A percentile compares a stretch with the other conserved stretches of the same genome.
Evolutionary conservation across 2,797 vertebrate species (phyloP).

Genomic region (Micromesistius poutassou): DNA sequence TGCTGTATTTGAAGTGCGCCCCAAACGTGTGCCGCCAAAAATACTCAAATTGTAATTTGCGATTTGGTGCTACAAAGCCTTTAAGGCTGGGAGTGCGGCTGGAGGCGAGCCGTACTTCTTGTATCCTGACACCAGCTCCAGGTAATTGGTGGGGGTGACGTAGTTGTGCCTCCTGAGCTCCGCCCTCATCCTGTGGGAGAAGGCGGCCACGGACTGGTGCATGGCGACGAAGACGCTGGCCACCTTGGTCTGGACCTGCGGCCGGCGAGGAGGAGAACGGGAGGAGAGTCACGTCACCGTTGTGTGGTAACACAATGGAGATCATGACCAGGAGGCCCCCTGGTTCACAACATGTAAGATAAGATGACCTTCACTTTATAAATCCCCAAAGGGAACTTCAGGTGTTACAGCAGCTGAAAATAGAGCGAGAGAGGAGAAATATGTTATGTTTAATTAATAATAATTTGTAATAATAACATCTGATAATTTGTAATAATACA

Average conservation of each 20-base stretch:
- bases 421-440: no score
- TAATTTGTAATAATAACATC: not conserved
- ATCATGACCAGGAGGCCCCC: no score
- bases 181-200: constrained; percentile 81
- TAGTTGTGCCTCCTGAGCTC: constrained; percentile 84
- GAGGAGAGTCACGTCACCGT: not conserved
- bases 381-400: no score
- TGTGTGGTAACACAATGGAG: no score
- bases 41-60: not conserved
- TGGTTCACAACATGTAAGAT: no score
- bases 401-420: no score
- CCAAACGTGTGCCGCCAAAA: not conserved
- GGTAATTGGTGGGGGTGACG: constrained; percentile 88
- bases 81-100: not conserved
- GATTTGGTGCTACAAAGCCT: not conserved
- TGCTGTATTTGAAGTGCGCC: no score
- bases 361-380: no score
- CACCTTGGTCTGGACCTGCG: constrained; percentile 81
- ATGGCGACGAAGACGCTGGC: constrained; percentile 83
- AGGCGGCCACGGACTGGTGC: constrained; percentile 81
- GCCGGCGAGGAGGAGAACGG: not conserved
- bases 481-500: not conserved
- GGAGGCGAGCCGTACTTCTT: constrained; percentile 74
- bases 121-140: constrained; percentile 88
- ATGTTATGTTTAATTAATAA: not conserved